Evolutionary conservation across 2,888 invertebrate species (phyloP), one percentile per base, ranked within the genome.

Genomic region (Tanytarsus gracilentus): DNA sequence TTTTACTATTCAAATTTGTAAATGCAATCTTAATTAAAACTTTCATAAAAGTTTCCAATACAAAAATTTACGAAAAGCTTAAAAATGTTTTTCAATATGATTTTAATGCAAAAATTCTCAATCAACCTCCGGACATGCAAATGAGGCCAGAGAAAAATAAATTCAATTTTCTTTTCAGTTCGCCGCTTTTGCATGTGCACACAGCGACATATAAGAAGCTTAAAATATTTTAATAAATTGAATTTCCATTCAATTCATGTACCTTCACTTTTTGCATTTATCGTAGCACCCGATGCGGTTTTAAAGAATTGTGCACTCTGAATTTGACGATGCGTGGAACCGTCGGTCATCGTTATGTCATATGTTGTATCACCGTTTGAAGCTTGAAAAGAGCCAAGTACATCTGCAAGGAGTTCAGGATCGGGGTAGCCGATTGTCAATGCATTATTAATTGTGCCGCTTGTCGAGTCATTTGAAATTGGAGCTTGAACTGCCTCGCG

Each of bases 361-460:
- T 60, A 62, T 9, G 36, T 56, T 25, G 62, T 44, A 44, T 61
- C 55, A 27, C 30, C 44, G 21, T 44, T 61, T 68, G 74, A 74
- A 69, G 75, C 73, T 68, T 79, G 81, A 63, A 83, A 80, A 60
- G 82, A 81, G 65, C 85, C 82, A 65, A 86, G 76, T 68, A 86
- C 77, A 71, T 86, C 86, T 51, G 84, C 83, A 61, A 86, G 76
- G 70, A 86, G 80, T 68, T 85, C 85, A 26, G 85, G 81, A 74
- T 86, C 86, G 69, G 85, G 84, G 74, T 85, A 85, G 65, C 85
- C 83, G 69, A 83, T 81, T 66, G 84, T 83, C 63, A 86, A 79
- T 61, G 79, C 79, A 66, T 85, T 79, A 66, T 85, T 84, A 64
- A 73, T 65, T 61, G 67, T 65, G 62, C 64, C 65, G 62, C 65